Evolutionary conservation across 1,140 invertebrate genomes (phyloP).

Genomic region (Zaprionus nigranus): DNA sequence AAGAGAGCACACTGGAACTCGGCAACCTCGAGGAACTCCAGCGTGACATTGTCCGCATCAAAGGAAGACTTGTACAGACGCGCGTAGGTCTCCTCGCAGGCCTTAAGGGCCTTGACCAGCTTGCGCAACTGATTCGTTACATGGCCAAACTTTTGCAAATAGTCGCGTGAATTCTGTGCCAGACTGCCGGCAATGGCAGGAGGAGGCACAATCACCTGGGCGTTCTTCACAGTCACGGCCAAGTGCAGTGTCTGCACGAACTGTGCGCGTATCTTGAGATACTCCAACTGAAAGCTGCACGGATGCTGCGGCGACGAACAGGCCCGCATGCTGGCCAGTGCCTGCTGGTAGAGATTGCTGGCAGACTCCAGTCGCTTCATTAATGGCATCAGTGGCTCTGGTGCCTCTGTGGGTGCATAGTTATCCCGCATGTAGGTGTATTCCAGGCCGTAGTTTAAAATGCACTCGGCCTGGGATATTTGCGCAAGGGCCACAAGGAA

Average conservation of each 20-base stretch:
- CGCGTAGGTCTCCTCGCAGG: constrained; percentile 91
- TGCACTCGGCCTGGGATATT: constrained; percentile 88
- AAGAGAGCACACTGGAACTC: constrained; percentile 80
- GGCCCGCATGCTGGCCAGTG: constrained; percentile 90
- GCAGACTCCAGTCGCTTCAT: constrained; percentile 87
- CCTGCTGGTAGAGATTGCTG: constrained; percentile 88
- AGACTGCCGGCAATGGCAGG: constrained; percentile 95
- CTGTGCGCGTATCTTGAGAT: constrained; percentile 90
- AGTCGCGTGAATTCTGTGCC: constrained; percentile 91
- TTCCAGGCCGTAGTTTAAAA: constrained; percentile 84
- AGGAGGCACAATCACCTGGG: constrained; percentile 95
- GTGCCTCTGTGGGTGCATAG: constrained; percentile 52
- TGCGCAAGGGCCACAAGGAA: constrained; percentile 93
- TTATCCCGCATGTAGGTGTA: constrained; percentile 72
- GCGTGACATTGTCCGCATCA: constrained; percentile 94
- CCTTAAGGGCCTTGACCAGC: constrained; percentile 89
- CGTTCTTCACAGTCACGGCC: constrained; percentile 91
- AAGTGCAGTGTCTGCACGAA: constrained; percentile 91
- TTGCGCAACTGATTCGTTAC: constrained; percentile 90
- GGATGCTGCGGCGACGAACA: constrained; percentile 81
- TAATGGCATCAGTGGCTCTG: constrained; percentile 73
- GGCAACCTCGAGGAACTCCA: constrained; percentile 90
- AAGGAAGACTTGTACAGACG: constrained; percentile 96
- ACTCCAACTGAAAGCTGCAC: constrained; percentile 91
- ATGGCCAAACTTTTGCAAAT: constrained; percentile 92